These are phyloP conservation scores for human (Homo sapiens) DNA, from an alignment of 2,113 vertebrate genomes.

Conservation along the genomic window GRCh38 chr18:37896501-37897000, in stretches of 20 bases:
- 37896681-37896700: not conserved
- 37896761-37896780: not conserved
- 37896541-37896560: not conserved
- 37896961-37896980: not conserved
- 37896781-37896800: not conserved
- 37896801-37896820: not conserved
- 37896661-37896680: not conserved
- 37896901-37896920: not conserved
- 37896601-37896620: not conserved
- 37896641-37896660: not conserved
- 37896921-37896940: not conserved
- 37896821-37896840: not conserved
- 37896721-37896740: not conserved
- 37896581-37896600: not conserved
- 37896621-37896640: not conserved
- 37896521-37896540: not conserved
- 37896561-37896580: not conserved
- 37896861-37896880: not conserved
- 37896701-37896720: not conserved
- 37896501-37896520: not conserved
- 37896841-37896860: slow-evolving; percentile 10
- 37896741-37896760: not conserved
- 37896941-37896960: not conserved
- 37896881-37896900: not conserved
- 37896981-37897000: not conserved